These are phyloP conservation scores for Triplophysa rosa DNA, from an alignment of 2,113 vertebrate species.

Conservation along the genomic window DNA sequence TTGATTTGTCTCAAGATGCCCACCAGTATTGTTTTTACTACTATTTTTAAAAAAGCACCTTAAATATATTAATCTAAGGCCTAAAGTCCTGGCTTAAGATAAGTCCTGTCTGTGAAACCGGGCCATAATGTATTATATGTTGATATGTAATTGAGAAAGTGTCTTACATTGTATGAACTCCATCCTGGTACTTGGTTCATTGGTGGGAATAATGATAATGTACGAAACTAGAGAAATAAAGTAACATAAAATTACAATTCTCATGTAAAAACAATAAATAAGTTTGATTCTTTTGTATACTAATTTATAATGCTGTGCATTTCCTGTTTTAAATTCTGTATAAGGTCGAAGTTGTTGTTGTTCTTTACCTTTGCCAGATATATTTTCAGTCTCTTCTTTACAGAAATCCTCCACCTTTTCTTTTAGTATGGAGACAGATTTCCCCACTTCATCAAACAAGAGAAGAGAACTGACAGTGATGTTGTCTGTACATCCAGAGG, in stretches of 20 bases:
- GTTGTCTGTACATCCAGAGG: not conserved
- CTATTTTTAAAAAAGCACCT: no score
- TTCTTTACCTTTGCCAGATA: not conserved
- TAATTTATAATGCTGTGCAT: not conserved
- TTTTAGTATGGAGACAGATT: not conserved
- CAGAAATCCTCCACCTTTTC: not conserved
- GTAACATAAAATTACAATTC: not conserved
- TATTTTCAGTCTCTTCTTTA: not conserved
- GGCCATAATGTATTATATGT: no score
- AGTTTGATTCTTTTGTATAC: not conserved
- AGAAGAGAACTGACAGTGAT: not conserved
- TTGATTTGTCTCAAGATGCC: no score
- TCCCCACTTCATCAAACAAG: not conserved
- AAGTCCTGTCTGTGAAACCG: no score
- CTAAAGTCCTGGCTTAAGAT: no score
- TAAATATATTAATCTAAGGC: no score
- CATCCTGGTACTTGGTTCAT: not conserved
- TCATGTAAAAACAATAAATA: not conserved
- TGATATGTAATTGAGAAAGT: no score
- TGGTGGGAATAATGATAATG: not conserved
- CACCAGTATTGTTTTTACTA: no score
- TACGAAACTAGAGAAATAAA: not conserved
- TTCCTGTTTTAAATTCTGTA: not conserved
- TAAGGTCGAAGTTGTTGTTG: no score
- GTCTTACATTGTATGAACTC: not conserved